Conservation (phyloP, 2,797 vertebrate species). For the Neosilurus mollespiculum region DNA sequence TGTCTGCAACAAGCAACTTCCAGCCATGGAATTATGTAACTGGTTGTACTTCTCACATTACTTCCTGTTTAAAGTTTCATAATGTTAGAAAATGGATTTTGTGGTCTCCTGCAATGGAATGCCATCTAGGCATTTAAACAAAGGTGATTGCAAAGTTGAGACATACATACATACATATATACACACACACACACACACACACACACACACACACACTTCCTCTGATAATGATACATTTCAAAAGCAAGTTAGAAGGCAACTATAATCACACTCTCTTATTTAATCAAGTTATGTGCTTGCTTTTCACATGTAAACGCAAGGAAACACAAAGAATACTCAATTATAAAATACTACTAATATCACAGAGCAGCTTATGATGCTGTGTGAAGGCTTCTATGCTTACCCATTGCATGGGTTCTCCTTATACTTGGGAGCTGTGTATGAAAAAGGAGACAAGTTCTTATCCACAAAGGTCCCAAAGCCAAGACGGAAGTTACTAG, state of each 20-base stretch:
- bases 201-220: no score
- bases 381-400: slow-evolving; percentile 52
- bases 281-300: not conserved
- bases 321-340: not conserved
- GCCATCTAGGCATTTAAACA: not conserved
- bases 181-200: no score
- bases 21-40: not conserved
- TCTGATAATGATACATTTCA: not conserved
- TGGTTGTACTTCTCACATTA: not conserved
- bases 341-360: slow-evolving; percentile 7
- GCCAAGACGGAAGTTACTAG: slow-evolving; percentile 95
- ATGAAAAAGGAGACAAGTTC: slow-evolving; percentile 94
- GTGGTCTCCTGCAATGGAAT: not conserved
- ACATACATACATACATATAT: no score
- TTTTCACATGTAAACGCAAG: slow-evolving; percentile 1
- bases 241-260: not conserved
- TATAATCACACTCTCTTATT: not conserved
- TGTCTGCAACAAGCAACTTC: not conserved
- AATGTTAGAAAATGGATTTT: not conserved
- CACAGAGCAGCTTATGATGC: not conserved
- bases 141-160: not conserved
- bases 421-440: slow-evolving; percentile 89
- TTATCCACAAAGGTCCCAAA: slow-evolving; percentile 98
- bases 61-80: slow-evolving; percentile 18
- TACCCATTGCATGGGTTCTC: slow-evolving; percentile 95